phyloP scores from a whole-genome alignment of 1,140 invertebrate species.

The Zaprionus gabonicus region DNA sequence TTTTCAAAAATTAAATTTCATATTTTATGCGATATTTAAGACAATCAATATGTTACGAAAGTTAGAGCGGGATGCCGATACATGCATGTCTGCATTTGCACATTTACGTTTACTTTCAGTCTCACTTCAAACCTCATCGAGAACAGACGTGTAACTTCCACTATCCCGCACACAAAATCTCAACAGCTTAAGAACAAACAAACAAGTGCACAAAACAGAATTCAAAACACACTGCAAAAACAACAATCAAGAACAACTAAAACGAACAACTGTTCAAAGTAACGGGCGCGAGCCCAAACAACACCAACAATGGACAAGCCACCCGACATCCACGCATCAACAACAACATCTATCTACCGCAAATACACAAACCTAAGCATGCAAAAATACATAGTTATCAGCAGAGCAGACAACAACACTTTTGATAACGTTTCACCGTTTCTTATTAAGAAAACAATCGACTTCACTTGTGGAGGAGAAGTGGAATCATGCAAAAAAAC shows the following conservation, averaged over 20 bases:
- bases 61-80: no score
- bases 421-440: neutral
- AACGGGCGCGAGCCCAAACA: neutral
- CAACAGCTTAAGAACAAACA: conserved; percentile 1
- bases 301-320: neutral
- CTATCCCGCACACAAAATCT: neutral
- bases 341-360: neutral
- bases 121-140: neutral
- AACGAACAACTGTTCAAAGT: neutral
- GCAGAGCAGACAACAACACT: neutral
- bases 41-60: no score
- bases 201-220: conserved; percentile 1
- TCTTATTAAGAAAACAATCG: conserved; percentile 6
- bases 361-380: neutral
- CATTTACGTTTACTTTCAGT: neutral
- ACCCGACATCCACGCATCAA: neutral
- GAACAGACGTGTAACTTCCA: neutral
- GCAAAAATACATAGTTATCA: neutral
- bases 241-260: neutral
- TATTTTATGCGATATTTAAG: no score
- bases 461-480: neutral
- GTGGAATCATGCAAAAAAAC: conserved; percentile 2
- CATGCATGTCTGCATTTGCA: no score
- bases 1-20: no score
- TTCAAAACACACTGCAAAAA: neutral